These are phyloP conservation scores for Clistopyga incitator DNA, from an alignment of 2,888 invertebrate species.

Conservation along the genomic window DNA sequence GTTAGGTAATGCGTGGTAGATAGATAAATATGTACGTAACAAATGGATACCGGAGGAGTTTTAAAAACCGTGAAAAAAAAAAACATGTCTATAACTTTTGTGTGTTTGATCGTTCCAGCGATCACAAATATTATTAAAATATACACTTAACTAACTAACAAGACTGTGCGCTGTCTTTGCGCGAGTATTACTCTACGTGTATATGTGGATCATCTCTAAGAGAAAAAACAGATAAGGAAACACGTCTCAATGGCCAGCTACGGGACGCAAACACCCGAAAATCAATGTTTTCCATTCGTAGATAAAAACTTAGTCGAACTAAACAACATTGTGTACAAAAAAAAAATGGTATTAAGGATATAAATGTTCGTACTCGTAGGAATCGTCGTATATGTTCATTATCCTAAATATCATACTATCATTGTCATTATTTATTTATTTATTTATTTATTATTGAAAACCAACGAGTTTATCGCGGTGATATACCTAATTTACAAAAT, in stretches of 20 bases:
- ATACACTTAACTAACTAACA: conserved; percentile 13
- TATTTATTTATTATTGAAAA: conserved; percentile 26
- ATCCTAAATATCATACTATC: conserved; percentile 49
- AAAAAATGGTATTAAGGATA: conserved; percentile 53
- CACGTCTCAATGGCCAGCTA: conserved; percentile 76
- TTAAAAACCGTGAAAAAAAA: not conserved
- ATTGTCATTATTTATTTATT: conserved; percentile 36
- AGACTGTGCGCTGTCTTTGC: conserved; percentile 27
- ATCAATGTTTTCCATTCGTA: conserved; percentile 83
- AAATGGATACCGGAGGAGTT: conserved; percentile 27
- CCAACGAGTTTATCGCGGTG: conserved; percentile 39
- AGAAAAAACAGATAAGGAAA: conserved; percentile 40
- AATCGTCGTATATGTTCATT: conserved; percentile 60
- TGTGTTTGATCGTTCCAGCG: conserved; percentile 12
- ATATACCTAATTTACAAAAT: conserved; percentile 13
- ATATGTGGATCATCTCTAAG: conserved; percentile 23
- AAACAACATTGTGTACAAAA: conserved; percentile 68
- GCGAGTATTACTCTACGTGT: conserved; percentile 16
- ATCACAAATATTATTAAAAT: conserved; percentile 16
- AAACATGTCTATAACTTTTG: conserved; percentile 3
- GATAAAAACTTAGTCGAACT: conserved; percentile 67
- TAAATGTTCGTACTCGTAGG: conserved; percentile 67
- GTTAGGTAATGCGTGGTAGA: conserved; percentile 45
- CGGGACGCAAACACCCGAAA: conserved; percentile 75
- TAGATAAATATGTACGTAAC: conserved; percentile 46